These are phyloP conservation scores for Gibbula magus DNA, from an alignment of 2,888 invertebrate genomes.

Conservation along the genomic window DNA sequence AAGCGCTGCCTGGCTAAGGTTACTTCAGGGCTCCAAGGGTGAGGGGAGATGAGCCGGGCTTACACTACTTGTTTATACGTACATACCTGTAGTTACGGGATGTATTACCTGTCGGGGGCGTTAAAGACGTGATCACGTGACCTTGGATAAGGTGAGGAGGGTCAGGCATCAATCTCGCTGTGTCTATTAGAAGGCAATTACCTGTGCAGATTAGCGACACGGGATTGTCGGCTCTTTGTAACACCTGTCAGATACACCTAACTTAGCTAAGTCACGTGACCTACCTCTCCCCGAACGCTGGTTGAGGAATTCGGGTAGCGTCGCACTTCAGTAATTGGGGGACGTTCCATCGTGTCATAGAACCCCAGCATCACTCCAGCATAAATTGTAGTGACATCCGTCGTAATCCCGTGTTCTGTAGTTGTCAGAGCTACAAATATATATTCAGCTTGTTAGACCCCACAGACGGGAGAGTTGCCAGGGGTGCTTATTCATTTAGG, in stretches of 20 bases:
- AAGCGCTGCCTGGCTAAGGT: too few relatives aligned
- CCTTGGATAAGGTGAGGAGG: not conserved
- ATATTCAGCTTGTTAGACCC: too few relatives aligned
- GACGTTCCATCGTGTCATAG: not conserved
- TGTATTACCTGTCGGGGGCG: not conserved
- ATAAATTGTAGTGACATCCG: too few relatives aligned
- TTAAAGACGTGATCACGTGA: not conserved
- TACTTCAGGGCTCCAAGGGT: too few relatives aligned
- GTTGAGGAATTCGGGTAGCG: not conserved
- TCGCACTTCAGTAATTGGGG: not conserved
- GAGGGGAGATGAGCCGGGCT: too few relatives aligned
- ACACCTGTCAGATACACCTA: conserved; percentile 14
- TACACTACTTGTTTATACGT: too few relatives aligned
- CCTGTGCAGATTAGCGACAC: conserved; percentile 17
- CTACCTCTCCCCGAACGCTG: not conserved
- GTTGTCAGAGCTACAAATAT: too few relatives aligned
- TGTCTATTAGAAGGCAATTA: conserved; percentile 24
- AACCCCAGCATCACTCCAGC: too few relatives aligned
- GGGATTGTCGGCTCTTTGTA: conserved; percentile 6
- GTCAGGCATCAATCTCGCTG: conserved; percentile 10
- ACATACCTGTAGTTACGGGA: not conserved
- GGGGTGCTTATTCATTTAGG: too few relatives aligned
- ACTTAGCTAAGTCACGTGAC: conserved; percentile 22
- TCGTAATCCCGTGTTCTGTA: too few relatives aligned
- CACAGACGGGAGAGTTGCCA: too few relatives aligned